phyloP scores from a whole-genome alignment of 2,113 vertebrate genomes.

The Cephalopterus ornatus region DNA sequence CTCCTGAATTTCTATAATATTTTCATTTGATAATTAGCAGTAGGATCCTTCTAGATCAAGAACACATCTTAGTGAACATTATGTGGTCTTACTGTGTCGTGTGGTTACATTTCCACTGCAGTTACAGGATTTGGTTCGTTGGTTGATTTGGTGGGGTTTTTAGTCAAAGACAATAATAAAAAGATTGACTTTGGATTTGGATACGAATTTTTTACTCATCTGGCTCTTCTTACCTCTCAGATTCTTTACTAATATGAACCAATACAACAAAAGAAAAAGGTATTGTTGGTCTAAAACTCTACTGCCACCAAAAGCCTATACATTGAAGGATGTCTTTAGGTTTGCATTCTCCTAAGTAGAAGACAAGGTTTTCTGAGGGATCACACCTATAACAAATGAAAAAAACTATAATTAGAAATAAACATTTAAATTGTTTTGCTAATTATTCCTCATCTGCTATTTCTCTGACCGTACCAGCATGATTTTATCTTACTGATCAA shows the following conservation, averaged over 20 bases:
- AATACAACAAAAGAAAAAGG: not conserved
- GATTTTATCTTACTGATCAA: not conserved
- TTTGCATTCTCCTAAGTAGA: not conserved
- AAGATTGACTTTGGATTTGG: not conserved
- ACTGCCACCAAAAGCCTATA: not conserved
- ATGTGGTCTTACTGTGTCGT: rapidly evolving
- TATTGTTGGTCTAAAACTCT: not conserved
- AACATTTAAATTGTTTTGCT: not conserved
- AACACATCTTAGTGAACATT: not conserved
- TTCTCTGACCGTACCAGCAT: not conserved
- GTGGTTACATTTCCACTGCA: not conserved
- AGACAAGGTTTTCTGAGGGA: not conserved
- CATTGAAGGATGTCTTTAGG: not conserved
- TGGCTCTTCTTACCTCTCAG: not conserved
- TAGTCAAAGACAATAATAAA: not conserved
- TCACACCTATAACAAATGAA: not conserved
- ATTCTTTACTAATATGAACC: not conserved
- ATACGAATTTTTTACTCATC: not conserved
- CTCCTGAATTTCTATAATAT: not conserved
- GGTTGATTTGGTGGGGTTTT: not conserved
- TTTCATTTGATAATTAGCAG: not conserved
- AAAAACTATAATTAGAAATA: not conserved
- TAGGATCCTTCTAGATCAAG: not conserved
- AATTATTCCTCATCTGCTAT: not conserved
- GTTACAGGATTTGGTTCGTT: not conserved